Percentiles rank a stretch among this genome's conserved stretches.
phyloP scores from a whole-genome alignment of 2,797 vertebrate genomes.

The Pantherophis vulpinus region DNA sequence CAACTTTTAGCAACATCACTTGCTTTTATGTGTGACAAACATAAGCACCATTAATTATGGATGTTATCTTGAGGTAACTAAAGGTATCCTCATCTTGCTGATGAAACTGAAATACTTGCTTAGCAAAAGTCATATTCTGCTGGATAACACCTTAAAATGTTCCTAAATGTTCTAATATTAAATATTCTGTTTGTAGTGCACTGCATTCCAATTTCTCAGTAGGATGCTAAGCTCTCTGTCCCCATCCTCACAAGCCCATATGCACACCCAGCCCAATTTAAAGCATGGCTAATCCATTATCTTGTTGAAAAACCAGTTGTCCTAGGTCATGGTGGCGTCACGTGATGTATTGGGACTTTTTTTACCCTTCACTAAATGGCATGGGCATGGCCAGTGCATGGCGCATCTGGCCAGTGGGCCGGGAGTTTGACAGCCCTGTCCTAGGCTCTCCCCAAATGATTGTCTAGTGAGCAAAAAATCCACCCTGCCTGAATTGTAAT shows the following conservation, averaged over 20 bases:
- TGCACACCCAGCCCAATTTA: too few relatives aligned
- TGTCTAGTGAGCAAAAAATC: background rate
- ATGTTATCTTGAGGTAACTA: background rate
- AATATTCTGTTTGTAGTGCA: background rate
- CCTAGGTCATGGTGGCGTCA: background rate
- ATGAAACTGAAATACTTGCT: background rate
- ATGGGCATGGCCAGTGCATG: too few relatives aligned
- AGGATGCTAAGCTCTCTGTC: background rate
- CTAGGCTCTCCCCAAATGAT: background rate
- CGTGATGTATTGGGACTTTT: too few relatives aligned
- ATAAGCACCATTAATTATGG: background rate
- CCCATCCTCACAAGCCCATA: background rate
- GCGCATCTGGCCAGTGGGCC: too few relatives aligned
- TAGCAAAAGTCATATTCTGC: background rate
- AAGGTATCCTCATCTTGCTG: background rate
- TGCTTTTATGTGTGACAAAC: background rate
- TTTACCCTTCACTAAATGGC: too few relatives aligned
- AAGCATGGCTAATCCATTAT: background rate
- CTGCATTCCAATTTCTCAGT: background rate
- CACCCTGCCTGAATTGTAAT: background rate
- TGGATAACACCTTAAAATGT: background rate
- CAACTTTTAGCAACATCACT: background rate
- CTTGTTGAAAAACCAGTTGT: background rate
- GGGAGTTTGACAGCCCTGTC: background rate
- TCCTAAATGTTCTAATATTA: background rate